Evolutionary conservation across 2,113 vertebrate species (phyloP).

Genomic region (Corvus moneduloides): DNA sequence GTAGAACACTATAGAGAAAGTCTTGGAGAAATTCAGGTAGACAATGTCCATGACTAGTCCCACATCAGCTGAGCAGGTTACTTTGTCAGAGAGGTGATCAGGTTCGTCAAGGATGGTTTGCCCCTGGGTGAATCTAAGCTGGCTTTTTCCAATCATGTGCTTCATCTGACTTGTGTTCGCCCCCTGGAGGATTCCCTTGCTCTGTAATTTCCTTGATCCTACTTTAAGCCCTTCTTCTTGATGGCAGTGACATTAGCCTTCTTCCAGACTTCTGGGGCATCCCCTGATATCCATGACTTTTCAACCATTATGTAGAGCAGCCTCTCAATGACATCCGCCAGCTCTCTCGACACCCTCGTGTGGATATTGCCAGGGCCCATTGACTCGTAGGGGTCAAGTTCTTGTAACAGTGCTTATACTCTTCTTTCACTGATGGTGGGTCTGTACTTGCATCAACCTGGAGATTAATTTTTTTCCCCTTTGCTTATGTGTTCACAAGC

Average conservation of each 20-base stretch:
- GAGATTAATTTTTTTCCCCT: not conserved
- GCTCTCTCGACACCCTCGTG: not conserved
- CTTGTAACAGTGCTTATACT: too few relatives aligned
- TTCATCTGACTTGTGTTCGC: not conserved
- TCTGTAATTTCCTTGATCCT: not conserved
- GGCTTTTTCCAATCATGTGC: not conserved
- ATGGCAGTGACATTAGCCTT: not conserved
- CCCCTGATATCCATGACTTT: not conserved
- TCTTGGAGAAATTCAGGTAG: not conserved
- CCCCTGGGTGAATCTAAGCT: not conserved
- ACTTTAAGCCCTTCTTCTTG: not conserved
- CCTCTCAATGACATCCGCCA: not conserved
- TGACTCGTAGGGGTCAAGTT: too few relatives aligned
- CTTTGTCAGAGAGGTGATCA: too few relatives aligned
- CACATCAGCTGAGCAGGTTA: not conserved
- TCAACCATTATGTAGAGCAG: not conserved
- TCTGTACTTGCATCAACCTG: too few relatives aligned
- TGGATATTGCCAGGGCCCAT: not conserved
- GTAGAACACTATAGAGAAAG: not conserved
- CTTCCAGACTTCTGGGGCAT: not conserved
- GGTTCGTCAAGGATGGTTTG: not conserved
- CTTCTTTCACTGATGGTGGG: not conserved
- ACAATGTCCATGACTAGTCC: not conserved
- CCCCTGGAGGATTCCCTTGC: rapidly evolving
- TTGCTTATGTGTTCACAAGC: not conserved